Evolutionary conservation across 1,140 invertebrate genomes (phyloP), one percentile per base, ranked within the genome.

Genomic region (Drosophila ohnishii): DNA sequence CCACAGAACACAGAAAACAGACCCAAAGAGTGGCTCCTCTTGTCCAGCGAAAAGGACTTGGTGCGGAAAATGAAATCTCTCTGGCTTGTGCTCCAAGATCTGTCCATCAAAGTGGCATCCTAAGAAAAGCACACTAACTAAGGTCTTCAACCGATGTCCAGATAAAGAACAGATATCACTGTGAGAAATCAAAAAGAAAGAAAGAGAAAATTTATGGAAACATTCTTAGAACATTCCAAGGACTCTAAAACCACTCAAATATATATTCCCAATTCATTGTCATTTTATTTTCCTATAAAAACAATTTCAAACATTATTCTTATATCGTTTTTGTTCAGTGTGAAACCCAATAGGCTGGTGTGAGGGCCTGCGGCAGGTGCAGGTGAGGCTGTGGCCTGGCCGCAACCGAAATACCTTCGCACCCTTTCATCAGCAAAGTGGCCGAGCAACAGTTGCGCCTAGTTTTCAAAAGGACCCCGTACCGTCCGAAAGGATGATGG

Each of bases 391-490:
- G 78, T 32, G 78, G 78, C 66, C 32, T 47, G 48, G 59, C 75
- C 62, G 66, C 71, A 80, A 80, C 65, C 45, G 35, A 74, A 80
- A 67, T 77, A 71, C 65, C 71, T 71, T 74, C 64, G 81, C 67
- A 86, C 48, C 63, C 83, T 86, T 86, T 86, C 59, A 82, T 69
- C 58, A 53, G 60, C 47, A 59, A 86, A 85, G 61, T 86, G 82
- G 47, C 64, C 64, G 40, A 81, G 82, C 82, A 86, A 86, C 82
- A 86, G 82, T 86, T 86, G 79, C 62, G 75, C 77, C 80, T 82
- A 79, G 78, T 79, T 86, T 70, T 79, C 40, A 71, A 85, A 87
- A 71, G 83, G 77, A 63, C 32, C 32, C 51, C 6, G 1, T 3
- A 5, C 11, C 16, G 13, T 35, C 58, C 67, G 55, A 84, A 75